Base-by-base conservation (phyloP, 1,140 invertebrate genomes). In the Platyura marginata region DNA sequence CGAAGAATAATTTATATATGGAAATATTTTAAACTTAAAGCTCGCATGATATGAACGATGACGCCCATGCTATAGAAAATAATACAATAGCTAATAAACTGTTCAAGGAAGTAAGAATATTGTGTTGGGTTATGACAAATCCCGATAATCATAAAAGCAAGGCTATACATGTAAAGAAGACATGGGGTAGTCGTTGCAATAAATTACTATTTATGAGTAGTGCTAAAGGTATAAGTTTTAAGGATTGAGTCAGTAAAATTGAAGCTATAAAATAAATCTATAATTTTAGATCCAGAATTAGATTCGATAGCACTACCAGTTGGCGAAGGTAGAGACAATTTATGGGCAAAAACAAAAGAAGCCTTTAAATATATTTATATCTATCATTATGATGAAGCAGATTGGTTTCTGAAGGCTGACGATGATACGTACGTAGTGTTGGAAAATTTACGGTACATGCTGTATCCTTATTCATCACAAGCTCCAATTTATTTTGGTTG, bases 271-370 rank as follows among this genome's bases (percentile, higher is more conserved):
- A 8, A 29, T 29, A 29, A 29, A 29, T 29, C 25, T 34, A 32
- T 21, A 22, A 46, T 61, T 63, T 10, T 52, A 82, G 82, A 88
- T 56, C 47, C 60, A 9, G 68, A 66, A 33, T 58, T 87, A 44
- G 78, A 79, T 29, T 57, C 79, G 3, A 63, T 87, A 21, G 74
- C 73, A n/a, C 55, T 87, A 38, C 74, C 76, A 33, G 81, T 95
- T 0, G 64, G 71, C 9, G 93, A 97, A 61, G 92, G 91, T 2
- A 67, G 92, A 37, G 73, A 94, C 48, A 79, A 85, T 57, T 65
- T 97, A 8, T 96, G 91, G 87, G 85, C 77, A n/a, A 97, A 97
- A 66, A 96, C 93, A 0, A 92, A 92, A 65, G 79, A 81, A 53
- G 90, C 90, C 0, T 96, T 94, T 61, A 76, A 79, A 55, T 89